These are phyloP conservation scores for Diadophis punctatus DNA, from an alignment of 2,113 vertebrate genomes.

Conservation along the genomic window DNA sequence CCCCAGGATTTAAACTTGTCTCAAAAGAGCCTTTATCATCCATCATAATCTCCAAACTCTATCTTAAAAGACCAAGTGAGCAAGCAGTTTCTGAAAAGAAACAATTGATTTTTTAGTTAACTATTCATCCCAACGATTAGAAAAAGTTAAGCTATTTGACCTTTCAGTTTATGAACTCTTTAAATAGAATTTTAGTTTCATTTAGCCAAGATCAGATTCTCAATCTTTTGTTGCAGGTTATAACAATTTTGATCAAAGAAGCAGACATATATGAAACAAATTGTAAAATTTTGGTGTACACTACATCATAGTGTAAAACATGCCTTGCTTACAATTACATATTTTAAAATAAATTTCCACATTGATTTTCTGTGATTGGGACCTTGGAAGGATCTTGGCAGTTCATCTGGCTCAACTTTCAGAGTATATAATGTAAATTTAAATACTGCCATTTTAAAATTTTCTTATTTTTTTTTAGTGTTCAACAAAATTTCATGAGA, in stretches of 20 bases:
- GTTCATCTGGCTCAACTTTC: too few relatives aligned
- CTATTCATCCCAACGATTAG: slow-evolving; percentile 17
- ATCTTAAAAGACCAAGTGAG: slow-evolving; percentile 49
- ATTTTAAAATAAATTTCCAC: neutral
- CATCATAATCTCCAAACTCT: slow-evolving; percentile 36
- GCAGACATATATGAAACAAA: neutral
- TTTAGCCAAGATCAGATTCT: neutral
- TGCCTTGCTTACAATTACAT: neutral
- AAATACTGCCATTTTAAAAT: slow-evolving; percentile 5
- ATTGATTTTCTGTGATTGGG: neutral
- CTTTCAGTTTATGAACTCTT: slow-evolving; percentile 14
- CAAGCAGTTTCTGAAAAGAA: slow-evolving; percentile 19
- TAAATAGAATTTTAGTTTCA: neutral
- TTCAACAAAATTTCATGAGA: slow-evolving; percentile 33
- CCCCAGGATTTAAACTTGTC: neutral
- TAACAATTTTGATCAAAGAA: neutral
- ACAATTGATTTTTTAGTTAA: slow-evolving; percentile 36
- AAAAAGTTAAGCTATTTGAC: slow-evolving; percentile 33
- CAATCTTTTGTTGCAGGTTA: slow-evolving; percentile 1
- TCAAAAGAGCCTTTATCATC: neutral
- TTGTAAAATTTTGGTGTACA: neutral
- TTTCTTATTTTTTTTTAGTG: neutral
- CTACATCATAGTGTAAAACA: neutral
- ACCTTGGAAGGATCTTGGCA: too few relatives aligned
- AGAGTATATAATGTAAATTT: slow-evolving; percentile 32